A percentile compares a stretch with the other conserved stretches of the same genome.
phyloP scores from a whole-genome alignment of 2,797 vertebrate species.

The Crenichthys baileyi region DNA sequence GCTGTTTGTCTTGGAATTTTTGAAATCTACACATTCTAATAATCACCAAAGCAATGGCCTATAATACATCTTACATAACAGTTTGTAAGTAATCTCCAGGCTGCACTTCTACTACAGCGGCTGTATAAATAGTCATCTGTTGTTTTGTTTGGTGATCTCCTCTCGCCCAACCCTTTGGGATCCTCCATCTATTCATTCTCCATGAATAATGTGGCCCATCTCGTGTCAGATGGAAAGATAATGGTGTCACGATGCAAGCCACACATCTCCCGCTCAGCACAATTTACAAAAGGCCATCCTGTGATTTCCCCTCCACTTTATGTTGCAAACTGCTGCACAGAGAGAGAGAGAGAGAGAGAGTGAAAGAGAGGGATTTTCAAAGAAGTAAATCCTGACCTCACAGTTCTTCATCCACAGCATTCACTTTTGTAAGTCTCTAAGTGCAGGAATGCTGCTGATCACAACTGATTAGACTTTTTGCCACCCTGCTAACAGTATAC shows the following conservation, averaged over 20 bases:
- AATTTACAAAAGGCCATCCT: slow-evolving; percentile 69
- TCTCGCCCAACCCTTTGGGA: slow-evolving; percentile 48
- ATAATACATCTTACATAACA: slow-evolving; percentile 39
- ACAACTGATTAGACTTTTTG: slow-evolving; percentile 42
- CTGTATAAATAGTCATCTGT: slow-evolving; percentile 58
- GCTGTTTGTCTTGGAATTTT: slow-evolving; percentile 47
- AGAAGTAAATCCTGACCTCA: slow-evolving; percentile 50
- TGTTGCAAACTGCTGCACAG: slow-evolving; percentile 57
- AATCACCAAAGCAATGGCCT: slow-evolving; percentile 38
- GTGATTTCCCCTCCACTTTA: slow-evolving; percentile 60
- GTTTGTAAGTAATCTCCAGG: slow-evolving; percentile 60
- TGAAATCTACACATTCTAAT: slow-evolving; percentile 44
- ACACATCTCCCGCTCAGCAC: slow-evolving; percentile 67
- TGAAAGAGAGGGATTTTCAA: slow-evolving; percentile 40
- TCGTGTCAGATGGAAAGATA: slow-evolving; percentile 77
- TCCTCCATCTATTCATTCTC: slow-evolving; percentile 67
- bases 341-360: slow-evolving; percentile 34
- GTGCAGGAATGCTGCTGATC: slow-evolving; percentile 45
- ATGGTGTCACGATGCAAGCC: slow-evolving; percentile 70
- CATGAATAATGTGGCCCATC: slow-evolving; percentile 77
- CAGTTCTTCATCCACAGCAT: slow-evolving; percentile 50
- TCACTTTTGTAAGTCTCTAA: slow-evolving; percentile 55
- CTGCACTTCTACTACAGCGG: slow-evolving; percentile 23
- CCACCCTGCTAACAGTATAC: slow-evolving; percentile 17
- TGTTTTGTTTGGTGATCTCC: slow-evolving; percentile 51